A percentile compares a stretch with the other conserved stretches of the same genome.
Conservation (phyloP, 2,797 vertebrate species). For the Manis javanica region DNA sequence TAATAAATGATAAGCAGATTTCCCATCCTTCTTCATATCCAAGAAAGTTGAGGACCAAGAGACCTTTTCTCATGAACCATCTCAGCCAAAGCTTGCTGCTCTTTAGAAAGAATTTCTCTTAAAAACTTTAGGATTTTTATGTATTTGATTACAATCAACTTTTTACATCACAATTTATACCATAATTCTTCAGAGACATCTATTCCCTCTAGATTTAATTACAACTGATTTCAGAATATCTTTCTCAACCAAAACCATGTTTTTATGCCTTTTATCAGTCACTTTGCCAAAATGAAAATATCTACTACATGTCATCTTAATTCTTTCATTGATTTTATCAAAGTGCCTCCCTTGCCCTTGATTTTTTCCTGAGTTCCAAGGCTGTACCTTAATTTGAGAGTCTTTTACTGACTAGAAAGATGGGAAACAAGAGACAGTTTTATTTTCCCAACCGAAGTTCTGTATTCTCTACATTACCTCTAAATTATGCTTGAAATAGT, state of each 20-base stretch:
- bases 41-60: neutral
- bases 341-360: neutral
- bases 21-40: neutral
- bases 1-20: neutral
- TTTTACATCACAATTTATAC: neutral
- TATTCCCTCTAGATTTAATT: neutral
- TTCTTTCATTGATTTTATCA: neutral
- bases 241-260: neutral
- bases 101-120: neutral
- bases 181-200: neutral
- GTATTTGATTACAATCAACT: neutral
- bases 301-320: neutral
- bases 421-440: neutral
- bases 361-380: neutral
- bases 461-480: neutral
- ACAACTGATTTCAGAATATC: neutral
- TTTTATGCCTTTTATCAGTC: neutral
- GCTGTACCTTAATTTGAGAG: neutral
- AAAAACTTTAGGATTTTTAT: neutral
- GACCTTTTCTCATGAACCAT: neutral
- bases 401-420: neutral
- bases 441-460: neutral
- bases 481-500: constrained; percentile 14
- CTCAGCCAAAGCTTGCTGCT: neutral
- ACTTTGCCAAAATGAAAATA: neutral